Percentiles rank a stretch among this genome's conserved stretches.
phyloP scores from a whole-genome alignment of 2,113 vertebrate genomes.

The Azemiops feae region DNA sequence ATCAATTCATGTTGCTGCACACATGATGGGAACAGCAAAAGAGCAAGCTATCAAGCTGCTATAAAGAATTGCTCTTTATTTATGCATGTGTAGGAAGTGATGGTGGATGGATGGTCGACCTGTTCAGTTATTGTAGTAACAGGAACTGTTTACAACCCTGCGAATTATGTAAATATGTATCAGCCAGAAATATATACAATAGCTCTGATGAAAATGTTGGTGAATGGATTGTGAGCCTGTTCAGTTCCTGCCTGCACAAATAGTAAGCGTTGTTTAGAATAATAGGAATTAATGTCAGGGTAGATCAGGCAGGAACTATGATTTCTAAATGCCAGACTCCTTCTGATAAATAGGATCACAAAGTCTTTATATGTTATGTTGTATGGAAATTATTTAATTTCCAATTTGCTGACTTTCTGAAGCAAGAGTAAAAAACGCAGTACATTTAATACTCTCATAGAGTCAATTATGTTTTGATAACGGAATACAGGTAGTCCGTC shows the following conservation, averaged over 20 bases:
- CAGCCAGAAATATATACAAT: neutral
- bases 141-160: neutral
- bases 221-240: neutral
- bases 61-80: neutral
- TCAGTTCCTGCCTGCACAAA: neutral
- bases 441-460: neutral
- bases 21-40: neutral
- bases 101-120: neutral
- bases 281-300: neutral
- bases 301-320: neutral
- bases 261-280: neutral
- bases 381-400: neutral
- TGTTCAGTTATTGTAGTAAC: neutral
- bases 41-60: neutral
- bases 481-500: neutral
- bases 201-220: neutral
- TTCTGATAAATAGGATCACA: neutral
- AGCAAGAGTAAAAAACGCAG: neutral
- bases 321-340: neutral
- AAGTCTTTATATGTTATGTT: neutral
- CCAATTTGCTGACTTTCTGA: neutral
- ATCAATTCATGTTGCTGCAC: neutral
- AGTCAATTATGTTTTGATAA: neutral
- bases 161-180: neutral
- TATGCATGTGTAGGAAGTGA: neutral